Percentiles rank a stretch among this genome's conserved stretches.
phyloP scores from a whole-genome alignment of 2,888 invertebrate species.

The Acrobasis repandana region DNA sequence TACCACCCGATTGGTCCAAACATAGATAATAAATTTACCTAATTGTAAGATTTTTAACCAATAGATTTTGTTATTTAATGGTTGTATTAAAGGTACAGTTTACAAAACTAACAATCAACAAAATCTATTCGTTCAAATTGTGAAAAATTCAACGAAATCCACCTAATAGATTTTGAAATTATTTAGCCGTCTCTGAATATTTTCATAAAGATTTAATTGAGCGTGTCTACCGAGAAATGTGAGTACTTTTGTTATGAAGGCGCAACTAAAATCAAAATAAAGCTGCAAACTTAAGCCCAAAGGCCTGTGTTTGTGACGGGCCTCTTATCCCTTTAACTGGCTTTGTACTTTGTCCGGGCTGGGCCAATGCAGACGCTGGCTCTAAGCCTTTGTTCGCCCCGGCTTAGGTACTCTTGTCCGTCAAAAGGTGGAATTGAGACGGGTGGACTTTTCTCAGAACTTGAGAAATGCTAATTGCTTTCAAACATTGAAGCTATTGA shows the following conservation, averaged over 20 bases:
- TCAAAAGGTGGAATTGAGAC: constrained; percentile 21
- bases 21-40: no score
- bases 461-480: constrained; percentile 13
- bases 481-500: neutral
- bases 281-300: constrained; percentile 28
- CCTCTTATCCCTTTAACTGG: constrained; percentile 38
- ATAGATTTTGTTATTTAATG: no score
- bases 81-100: no score
- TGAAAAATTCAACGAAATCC: no score
- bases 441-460: constrained; percentile 3
- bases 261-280: constrained; percentile 26
- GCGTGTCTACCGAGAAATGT: neutral
- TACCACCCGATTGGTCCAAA: no score
- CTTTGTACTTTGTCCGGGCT: constrained; percentile 40
- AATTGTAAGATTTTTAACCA: no score
- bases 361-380: constrained; percentile 22
- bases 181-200: neutral
- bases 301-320: constrained; percentile 39
- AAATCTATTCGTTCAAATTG: no score
- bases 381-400: constrained; percentile 31
- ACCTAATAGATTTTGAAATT: no score
- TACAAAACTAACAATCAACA: no score
- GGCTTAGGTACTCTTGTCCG: constrained; percentile 20
- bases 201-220: neutral
- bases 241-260: neutral